Percentiles rank a stretch among this genome's conserved stretches.
phyloP scores from a whole-genome alignment of 2,888 invertebrate genomes.

The Bugulina stolonifera region DNA sequence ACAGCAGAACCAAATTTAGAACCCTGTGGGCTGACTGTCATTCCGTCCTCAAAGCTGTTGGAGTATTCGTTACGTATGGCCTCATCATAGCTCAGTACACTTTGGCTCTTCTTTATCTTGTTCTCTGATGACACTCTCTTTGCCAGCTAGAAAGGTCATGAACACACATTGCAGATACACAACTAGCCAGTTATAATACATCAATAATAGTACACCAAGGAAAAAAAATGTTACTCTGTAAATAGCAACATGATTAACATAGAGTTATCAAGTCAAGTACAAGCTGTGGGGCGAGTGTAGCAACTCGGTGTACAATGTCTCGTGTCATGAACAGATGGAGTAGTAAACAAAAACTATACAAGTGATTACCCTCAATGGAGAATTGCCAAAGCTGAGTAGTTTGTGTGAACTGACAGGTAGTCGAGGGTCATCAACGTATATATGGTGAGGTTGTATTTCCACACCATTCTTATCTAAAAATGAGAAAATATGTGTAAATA shows the following conservation, averaged over 20 bases:
- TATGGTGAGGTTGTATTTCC: conserved; percentile 25
- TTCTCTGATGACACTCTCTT: neutral
- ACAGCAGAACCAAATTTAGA: neutral
- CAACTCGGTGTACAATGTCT: too few species aligned
- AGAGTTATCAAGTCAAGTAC: neutral
- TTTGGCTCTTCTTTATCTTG: neutral
- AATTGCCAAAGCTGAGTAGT: neutral
- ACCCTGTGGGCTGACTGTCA: neutral
- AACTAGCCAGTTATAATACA: neutral
- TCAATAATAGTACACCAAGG: neutral
- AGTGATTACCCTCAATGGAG: neutral
- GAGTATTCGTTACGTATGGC: neutral
- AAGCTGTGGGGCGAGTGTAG: too few species aligned
- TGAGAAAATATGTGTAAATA: too few species aligned
- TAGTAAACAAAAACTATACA: too few species aligned
- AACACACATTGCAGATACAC: neutral
- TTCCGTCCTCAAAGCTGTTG: conserved; percentile 14
- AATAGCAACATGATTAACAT: neutral
- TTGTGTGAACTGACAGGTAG: conserved; percentile 21
- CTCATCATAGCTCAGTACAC: neutral
- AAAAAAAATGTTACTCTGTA: neutral
- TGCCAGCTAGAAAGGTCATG: neutral
- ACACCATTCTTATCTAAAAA: conserved; percentile 1
- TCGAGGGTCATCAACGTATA: conserved; percentile 10
- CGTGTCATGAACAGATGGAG: too few species aligned